These are phyloP conservation scores for Sinella curviseta DNA, from an alignment of 1,140 invertebrate genomes.

Conservation along the genomic window DNA sequence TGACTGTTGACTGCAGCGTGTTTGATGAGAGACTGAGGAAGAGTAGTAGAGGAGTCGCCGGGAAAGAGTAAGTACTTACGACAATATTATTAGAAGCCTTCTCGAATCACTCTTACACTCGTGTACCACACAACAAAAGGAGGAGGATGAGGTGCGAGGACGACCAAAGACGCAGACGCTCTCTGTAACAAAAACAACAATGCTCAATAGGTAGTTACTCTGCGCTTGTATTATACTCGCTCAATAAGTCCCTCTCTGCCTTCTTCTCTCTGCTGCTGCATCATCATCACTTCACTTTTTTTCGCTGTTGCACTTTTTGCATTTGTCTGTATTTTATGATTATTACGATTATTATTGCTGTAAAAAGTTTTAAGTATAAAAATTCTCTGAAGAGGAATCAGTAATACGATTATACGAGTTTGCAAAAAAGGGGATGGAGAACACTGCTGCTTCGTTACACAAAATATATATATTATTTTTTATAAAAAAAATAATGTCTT, in stretches of 20 bases:
- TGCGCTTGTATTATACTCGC: not conserved
- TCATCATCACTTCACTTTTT: not conserved
- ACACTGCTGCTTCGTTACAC: no score
- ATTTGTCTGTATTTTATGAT: no score
- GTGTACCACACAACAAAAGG: not conserved
- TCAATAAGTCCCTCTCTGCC: not conserved
- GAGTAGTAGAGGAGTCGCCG: slow-evolving; percentile 17
- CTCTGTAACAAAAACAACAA: slow-evolving; percentile 24
- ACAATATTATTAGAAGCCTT: not conserved
- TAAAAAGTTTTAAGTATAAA: no score
- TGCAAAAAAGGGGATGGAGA: no score
- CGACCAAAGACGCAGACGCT: slow-evolving; percentile 7
- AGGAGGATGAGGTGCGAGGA: not conserved
- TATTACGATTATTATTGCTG: no score
- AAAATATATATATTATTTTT: no score
- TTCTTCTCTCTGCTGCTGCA: not conserved
- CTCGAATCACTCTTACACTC: slow-evolving; percentile 8
- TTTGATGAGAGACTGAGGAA: slow-evolving; percentile 20
- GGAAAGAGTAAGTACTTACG: slow-evolving; percentile 22
- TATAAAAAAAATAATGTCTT: no score
- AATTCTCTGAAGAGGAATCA: no score
- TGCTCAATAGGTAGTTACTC: not conserved
- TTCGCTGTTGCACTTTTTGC: no score
- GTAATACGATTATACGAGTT: no score
- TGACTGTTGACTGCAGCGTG: slow-evolving; percentile 25